Percentiles rank a stretch among this genome's conserved stretches.
phyloP scores from a whole-genome alignment of 2,113 vertebrate genomes.

The Pseudois nayaur region DNA sequence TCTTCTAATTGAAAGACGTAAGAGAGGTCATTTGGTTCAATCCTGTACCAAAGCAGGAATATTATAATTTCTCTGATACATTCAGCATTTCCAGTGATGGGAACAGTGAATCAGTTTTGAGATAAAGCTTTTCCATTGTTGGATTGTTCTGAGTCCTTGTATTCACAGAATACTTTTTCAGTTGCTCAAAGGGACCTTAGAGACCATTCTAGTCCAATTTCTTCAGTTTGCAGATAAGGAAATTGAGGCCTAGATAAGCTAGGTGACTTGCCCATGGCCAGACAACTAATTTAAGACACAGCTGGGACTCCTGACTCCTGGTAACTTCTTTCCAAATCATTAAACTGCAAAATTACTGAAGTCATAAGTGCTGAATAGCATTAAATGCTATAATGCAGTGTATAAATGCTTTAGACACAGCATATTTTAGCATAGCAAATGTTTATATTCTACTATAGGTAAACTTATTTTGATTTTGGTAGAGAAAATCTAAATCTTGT shows the following conservation, averaged over 20 bases:
- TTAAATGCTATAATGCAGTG: not conserved
- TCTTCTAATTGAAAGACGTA: not conserved
- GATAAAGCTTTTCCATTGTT: not conserved
- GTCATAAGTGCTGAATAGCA: not conserved
- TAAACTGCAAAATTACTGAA: slow-evolving; percentile 41
- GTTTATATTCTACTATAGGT: not conserved
- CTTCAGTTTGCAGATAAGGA: slow-evolving; percentile 21
- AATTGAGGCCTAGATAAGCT: slow-evolving; percentile 7
- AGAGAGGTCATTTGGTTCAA: not conserved
- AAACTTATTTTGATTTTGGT: slow-evolving; percentile 8
- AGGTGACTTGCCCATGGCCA: slow-evolving; percentile 30
- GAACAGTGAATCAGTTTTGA: not conserved
- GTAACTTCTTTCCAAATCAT: slow-evolving; percentile 48
- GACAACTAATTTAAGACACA: slow-evolving; percentile 11
- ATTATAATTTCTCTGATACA: not conserved
- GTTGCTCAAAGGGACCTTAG: not conserved
- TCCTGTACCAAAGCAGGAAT: not conserved
- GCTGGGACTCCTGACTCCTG: not conserved
- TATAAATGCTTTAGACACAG: not conserved
- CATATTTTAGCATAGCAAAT: slow-evolving; percentile 7
- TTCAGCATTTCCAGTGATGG: not conserved
- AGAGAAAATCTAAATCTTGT: slow-evolving; percentile 29
- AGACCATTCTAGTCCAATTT: not conserved
- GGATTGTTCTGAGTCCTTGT: slow-evolving; percentile 14
- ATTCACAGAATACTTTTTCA: slow-evolving; percentile 4